A percentile compares a stretch with the other conserved stretches of the same genome.
These are phyloP conservation scores for Ictalurus punctatus DNA, from an alignment of 2,113 vertebrate genomes.

Conservation along the genomic window DNA sequence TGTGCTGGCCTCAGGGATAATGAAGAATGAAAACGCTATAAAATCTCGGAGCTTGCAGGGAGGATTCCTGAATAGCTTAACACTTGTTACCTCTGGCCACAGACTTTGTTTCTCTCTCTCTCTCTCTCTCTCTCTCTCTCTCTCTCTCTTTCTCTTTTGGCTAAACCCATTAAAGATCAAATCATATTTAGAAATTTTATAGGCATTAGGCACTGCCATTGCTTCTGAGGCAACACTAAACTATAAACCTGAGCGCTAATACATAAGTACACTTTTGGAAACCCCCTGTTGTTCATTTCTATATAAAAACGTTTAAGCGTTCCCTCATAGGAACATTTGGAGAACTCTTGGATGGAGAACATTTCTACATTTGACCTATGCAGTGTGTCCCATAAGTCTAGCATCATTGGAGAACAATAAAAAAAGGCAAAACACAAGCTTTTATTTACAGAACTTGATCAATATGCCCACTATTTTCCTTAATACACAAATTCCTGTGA, in stretches of 20 bases:
- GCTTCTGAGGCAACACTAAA: not conserved
- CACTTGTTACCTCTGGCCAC: conserved; percentile 44
- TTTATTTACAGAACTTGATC: not conserved
- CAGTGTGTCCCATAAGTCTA: not conserved
- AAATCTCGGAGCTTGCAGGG: conserved; percentile 12
- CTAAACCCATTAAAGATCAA: not conserved
- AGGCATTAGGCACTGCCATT: not conserved
- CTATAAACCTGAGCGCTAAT: not conserved
- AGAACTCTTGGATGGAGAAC: not conserved
- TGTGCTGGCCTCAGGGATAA: conserved; percentile 29
- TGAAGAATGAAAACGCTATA: conserved; percentile 42
- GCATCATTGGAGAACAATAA: not conserved
- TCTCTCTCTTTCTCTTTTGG: not conserved
- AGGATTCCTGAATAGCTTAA: conserved; percentile 47
- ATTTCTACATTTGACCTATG: not conserved
- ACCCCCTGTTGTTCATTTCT: not conserved
- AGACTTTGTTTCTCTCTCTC: conserved; percentile 5
- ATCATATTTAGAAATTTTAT: conserved; percentile 6
- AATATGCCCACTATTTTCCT: not conserved
- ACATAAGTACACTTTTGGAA: not conserved
- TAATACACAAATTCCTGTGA: not conserved
- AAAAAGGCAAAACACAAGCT: not conserved
- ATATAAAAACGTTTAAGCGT: not conserved
- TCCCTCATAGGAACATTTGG: not conserved
- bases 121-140: not conserved